Conservation (phyloP, 2,888 invertebrate species). For the Lasioglossum marginatum region DNA sequence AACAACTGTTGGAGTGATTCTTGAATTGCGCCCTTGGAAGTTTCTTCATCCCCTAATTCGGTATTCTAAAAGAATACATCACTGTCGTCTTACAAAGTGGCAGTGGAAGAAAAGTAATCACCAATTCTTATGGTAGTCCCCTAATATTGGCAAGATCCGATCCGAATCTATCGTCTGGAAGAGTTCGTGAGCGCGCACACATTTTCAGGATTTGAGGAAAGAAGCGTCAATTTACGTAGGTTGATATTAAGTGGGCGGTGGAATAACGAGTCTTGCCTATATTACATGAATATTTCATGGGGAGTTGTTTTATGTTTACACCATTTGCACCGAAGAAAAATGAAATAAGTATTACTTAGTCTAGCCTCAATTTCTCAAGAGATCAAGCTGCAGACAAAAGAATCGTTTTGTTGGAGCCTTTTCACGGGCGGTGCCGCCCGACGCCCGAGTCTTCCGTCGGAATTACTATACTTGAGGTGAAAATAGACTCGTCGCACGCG, state of each 20-base stretch:
- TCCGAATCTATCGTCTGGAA: neutral
- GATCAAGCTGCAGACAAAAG: neutral
- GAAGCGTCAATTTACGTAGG: neutral
- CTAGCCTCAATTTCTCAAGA: neutral
- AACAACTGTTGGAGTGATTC: neutral
- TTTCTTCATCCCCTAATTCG: neutral
- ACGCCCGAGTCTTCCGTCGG: neutral
- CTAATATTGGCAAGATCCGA: too few relatives aligned
- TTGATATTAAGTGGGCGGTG: neutral
- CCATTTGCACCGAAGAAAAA: neutral
- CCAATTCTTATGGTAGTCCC: neutral
- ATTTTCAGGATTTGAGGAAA: neutral
- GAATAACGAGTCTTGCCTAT: neutral
- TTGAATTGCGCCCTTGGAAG: neutral
- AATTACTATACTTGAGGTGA: constrained; percentile 28
- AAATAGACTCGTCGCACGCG: constrained; percentile 21
- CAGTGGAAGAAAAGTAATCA: neutral
- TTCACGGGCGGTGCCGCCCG: neutral
- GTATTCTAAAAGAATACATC: neutral
- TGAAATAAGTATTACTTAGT: neutral
- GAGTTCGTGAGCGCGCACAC: constrained; percentile 6
- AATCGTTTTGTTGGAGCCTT: neutral
- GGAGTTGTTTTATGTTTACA: neutral
- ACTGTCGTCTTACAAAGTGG: neutral
- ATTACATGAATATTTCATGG: constrained; percentile 6